These are phyloP conservation scores for Heteromurus nitidus DNA, from an alignment of 2,888 invertebrate species.

Conservation along the genomic window DNA sequence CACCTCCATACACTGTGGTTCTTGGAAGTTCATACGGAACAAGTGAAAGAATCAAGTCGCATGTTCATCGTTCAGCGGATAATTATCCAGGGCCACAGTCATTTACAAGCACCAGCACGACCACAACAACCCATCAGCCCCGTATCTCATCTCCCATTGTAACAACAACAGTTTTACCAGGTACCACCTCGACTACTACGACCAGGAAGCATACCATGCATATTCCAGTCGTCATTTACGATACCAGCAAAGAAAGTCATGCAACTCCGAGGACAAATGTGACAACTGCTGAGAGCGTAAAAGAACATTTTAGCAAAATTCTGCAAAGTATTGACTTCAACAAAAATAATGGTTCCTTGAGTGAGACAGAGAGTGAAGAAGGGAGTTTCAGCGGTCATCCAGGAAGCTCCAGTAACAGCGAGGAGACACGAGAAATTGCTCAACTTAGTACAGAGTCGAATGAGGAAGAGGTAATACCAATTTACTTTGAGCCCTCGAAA, in stretches of 20 bases:
- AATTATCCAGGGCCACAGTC: not conserved
- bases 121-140: constrained; percentile 8
- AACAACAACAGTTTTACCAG: not conserved
- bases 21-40: constrained; percentile 11
- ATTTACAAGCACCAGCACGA: not conserved
- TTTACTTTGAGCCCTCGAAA: not conserved
- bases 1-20: constrained; percentile 22
- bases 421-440: not conserved
- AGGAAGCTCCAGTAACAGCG: not conserved
- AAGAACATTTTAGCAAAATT: constrained; percentile 40
- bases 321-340: constrained; percentile 9
- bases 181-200: not conserved
- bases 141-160: not conserved
- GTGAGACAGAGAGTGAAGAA: not conserved
- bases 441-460: not conserved
- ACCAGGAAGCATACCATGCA: constrained; percentile 7
- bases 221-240: constrained; percentile 23
- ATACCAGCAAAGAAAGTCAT: not conserved
- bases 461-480: not conserved
- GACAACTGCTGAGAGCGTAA: constrained; percentile 11
- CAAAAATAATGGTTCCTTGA: not conserved
- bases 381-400: not conserved
- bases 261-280: not conserved
- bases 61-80: not conserved
- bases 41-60: not conserved